A percentile compares a stretch with the other conserved stretches of the same genome.
Evolutionary conservation across 2,113 vertebrate genomes (phyloP).

Genomic region (Lota lota): DNA sequence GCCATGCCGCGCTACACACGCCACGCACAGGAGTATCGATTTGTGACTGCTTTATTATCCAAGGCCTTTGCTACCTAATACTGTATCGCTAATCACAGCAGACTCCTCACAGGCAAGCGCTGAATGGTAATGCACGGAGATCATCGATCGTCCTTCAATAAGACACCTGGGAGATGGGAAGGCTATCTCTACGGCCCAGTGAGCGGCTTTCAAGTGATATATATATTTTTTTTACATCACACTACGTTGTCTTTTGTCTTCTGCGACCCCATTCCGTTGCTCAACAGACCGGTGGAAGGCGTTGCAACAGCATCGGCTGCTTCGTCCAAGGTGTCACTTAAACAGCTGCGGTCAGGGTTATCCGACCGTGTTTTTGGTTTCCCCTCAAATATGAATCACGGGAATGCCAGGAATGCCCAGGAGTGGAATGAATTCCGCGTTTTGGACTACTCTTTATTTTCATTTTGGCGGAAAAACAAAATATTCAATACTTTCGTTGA

Average conservation of each 20-base stretch:
- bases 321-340: no score
- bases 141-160: constrained; percentile 54
- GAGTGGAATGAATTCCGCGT: no score
- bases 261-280: no score
- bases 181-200: constrained; percentile 20
- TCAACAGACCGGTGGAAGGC: no score
- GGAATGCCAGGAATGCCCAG: no score
- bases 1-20: neutral
- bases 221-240: neutral
- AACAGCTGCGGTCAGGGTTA: no score
- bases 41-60: constrained; percentile 53
- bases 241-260: neutral
- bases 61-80: constrained; percentile 62
- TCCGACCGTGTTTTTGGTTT: no score
- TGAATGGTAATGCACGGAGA: constrained; percentile 44
- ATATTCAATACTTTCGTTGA: no score
- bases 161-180: constrained; percentile 48
- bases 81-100: constrained; percentile 50
- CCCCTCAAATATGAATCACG: no score
- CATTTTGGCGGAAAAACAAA: no score
- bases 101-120: constrained; percentile 36
- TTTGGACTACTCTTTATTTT: no score
- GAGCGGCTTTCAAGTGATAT: neutral
- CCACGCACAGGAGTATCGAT: constrained; percentile 45
- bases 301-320: no score